These are phyloP conservation scores for Pedetes capensis DNA, from an alignment of 2,113 vertebrate genomes.

Conservation along the genomic window DNA sequence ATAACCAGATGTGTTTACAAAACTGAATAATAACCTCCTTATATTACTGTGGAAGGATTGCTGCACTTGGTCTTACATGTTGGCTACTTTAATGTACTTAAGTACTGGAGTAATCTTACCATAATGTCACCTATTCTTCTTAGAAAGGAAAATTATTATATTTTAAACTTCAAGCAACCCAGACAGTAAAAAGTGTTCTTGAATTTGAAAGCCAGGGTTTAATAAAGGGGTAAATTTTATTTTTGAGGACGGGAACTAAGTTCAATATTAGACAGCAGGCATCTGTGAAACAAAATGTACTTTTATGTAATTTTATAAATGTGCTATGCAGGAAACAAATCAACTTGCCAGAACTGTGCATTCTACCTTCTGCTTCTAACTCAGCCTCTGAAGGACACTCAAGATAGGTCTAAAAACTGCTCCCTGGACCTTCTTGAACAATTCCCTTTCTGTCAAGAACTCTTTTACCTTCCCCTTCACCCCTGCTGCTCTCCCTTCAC, in stretches of 20 bases:
- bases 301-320: conserved; percentile 16
- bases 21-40: not conserved
- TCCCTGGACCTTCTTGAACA: not conserved
- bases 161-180: not conserved
- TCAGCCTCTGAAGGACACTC: not conserved
- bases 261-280: not conserved
- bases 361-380: not conserved
- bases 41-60: not conserved
- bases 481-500: not conserved
- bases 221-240: not conserved
- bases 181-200: not conserved
- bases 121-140: not conserved
- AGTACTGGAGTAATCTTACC: not conserved
- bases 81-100: not conserved
- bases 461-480: rapidly evolving
- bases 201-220: conserved; percentile 11
- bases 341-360: not conserved
- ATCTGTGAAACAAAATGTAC: not conserved
- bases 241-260: not conserved
- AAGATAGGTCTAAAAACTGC: rapidly evolving
- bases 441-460: not conserved
- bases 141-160: not conserved
- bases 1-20: not conserved
- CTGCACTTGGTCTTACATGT: not conserved
- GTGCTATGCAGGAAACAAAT: not conserved